Percentiles rank a stretch among this genome's conserved stretches.
Conservation (phyloP, 2,888 invertebrate genomes). For the Pollenia griseotomentosa region DNA sequence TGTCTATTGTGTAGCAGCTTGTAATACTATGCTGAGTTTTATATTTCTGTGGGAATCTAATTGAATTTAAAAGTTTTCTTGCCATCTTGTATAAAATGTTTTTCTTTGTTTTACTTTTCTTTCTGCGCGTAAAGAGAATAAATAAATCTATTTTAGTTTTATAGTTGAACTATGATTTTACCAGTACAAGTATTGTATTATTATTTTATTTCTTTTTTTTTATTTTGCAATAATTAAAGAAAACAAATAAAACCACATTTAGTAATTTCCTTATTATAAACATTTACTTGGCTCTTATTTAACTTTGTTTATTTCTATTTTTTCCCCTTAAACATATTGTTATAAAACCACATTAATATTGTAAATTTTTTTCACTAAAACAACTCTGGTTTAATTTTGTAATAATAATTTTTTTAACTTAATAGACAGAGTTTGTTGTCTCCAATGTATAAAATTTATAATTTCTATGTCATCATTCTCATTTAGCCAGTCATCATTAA, state of each 20-base stretch:
- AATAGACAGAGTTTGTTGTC: conserved; percentile 24
- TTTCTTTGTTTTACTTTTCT: conserved; percentile 1
- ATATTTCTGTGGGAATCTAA: conserved; percentile 51
- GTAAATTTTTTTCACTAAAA: conserved; percentile 21
- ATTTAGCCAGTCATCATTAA: conserved; percentile 14
- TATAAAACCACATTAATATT: conserved; percentile 30
- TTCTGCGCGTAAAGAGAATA: conserved; percentile 19
- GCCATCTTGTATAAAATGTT: neutral
- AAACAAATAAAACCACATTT: conserved; percentile 50
- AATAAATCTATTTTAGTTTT: conserved; percentile 11
- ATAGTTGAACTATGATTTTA: conserved; percentile 32
- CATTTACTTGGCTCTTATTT: conserved; percentile 15
- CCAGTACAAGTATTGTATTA: neutral
- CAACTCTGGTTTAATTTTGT: conserved; percentile 18
- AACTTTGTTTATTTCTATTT: neutral
- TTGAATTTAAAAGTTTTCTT: conserved; percentile 31
- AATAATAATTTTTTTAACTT: conserved; percentile 14
- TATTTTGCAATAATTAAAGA: conserved; percentile 1
- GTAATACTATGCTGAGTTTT: conserved; percentile 48
- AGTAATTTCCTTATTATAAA: conserved; percentile 56
- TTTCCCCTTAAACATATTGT: conserved; percentile 7
- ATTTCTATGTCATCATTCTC: conserved; percentile 30
- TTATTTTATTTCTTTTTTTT: neutral
- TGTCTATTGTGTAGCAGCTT: conserved; percentile 13
- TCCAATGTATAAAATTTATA: conserved; percentile 55